Base-by-base conservation (phyloP, 2,113 vertebrate species). In the Muntiacus reevesi region DNA sequence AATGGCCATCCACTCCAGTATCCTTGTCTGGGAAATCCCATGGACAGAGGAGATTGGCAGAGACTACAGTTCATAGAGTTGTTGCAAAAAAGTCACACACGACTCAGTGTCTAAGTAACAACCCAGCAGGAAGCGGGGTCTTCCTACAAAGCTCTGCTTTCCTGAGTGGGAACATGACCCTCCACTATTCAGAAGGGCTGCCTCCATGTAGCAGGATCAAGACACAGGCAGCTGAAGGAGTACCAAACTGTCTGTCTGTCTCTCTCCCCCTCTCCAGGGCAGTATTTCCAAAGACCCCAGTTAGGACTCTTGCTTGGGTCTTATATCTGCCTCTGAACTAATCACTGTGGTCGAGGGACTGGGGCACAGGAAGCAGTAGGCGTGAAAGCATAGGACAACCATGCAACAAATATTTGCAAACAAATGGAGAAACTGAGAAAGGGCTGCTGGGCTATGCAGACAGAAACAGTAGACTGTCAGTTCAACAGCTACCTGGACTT, bases 151-250 rank as follows among this genome's bases (percentile, higher is more conserved):
- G 28, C 64, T 45, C 87, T 82, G 25, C 64, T 27, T 57, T 45
- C 43, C 84, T 52, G 43, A 12, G 60, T 10, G 15, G 87, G 62
- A 13, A 2, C 6, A 17, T n/a, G 23, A 14, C 3, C 43, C 30
- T 40, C 60, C 5, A 4, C 36, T 25, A 17, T 23, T 50, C 47
- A 71, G n/a, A 71, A 3, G 30, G 47, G 28, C 50, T 85, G 89
- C 91, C 83, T n/a, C 60, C 16, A 19, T 0, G 2, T 0, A 36
- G 6, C 60, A 76, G 71, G 67, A 23, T 33, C 36, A 4, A 1
- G 7, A 52, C 45, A 57, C 15, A 43, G 67, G 33, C 7, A n/a
- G 59, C 62, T 7, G 11, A 74, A 27, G 1, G 0, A 25, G 21
- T 3, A 21, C 11, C 45, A 60, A 2, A 45, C 17, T 8, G 54